phyloP scores from a whole-genome alignment of 2,797 vertebrate genomes.

The Loriculus beryllinus region DNA sequence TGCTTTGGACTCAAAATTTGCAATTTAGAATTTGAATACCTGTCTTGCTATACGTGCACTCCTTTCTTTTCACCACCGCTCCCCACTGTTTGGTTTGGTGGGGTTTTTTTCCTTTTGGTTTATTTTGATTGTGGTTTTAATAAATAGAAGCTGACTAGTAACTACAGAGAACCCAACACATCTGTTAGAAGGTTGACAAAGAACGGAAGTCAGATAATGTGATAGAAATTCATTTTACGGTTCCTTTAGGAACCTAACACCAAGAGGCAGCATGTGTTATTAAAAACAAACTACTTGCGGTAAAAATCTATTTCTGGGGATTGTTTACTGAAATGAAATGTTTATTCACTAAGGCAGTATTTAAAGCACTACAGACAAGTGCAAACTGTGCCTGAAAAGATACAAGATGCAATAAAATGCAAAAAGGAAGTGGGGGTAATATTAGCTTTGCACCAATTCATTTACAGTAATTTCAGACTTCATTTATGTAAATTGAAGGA shows the following conservation, averaged over 20 bases:
- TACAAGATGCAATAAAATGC: slow-evolving; percentile 3
- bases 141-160: slow-evolving; percentile 61
- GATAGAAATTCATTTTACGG: slow-evolving; percentile 25
- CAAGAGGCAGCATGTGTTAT: slow-evolving; percentile 62
- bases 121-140: slow-evolving; percentile 45
- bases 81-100: background rate
- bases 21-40: slow-evolving; percentile 24
- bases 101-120: background rate
- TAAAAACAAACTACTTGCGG: slow-evolving; percentile 76
- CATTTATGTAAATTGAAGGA: background rate
- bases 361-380: slow-evolving; percentile 62
- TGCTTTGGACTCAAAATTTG: background rate
- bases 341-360: slow-evolving; percentile 45
- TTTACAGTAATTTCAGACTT: slow-evolving; percentile 32
- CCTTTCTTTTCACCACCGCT: background rate
- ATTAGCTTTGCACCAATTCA: slow-evolving; percentile 10
- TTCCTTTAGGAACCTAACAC: slow-evolving; percentile 55
- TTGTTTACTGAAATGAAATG: slow-evolving; percentile 67
- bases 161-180: slow-evolving; percentile 69
- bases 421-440: background rate
- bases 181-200: slow-evolving; percentile 72
- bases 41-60: background rate
- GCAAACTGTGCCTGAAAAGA: slow-evolving; percentile 51
- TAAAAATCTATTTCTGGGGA: slow-evolving; percentile 61
- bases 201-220: slow-evolving; percentile 72